These are phyloP conservation scores for Sisor rabdophorus DNA, from an alignment of 2,113 vertebrate species.

Conservation along the genomic window DNA sequence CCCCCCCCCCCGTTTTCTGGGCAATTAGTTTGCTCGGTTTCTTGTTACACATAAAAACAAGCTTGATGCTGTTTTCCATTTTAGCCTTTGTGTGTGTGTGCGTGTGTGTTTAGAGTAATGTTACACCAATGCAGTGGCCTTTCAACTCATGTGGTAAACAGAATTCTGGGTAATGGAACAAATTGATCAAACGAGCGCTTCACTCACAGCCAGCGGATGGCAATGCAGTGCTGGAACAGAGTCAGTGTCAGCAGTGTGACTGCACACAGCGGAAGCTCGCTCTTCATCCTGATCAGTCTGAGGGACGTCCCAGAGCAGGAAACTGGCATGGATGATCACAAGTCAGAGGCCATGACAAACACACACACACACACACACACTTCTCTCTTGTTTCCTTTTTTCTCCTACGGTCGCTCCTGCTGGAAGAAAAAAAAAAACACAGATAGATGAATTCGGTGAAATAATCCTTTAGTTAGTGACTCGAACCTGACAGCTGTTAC, in stretches of 20 bases:
- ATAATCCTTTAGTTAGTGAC: no score
- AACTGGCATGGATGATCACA: constrained; percentile 53
- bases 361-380: constrained; percentile 41
- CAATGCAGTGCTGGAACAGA: constrained; percentile 81
- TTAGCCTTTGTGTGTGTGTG: not conserved
- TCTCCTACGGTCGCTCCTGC: constrained; percentile 43
- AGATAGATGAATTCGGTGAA: not conserved
- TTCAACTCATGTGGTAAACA: not conserved
- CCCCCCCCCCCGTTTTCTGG: not conserved
- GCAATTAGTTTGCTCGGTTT: not conserved
- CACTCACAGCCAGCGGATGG: constrained; percentile 99
- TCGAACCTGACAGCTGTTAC: no score
- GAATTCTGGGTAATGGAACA: not conserved
- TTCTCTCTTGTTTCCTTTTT: constrained; percentile 33
- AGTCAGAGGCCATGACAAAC: constrained; percentile 57
- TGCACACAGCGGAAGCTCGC: constrained; percentile 70
- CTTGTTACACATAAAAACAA: not conserved
- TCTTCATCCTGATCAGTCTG: constrained; percentile 65
- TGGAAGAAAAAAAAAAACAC: constrained; percentile 5
- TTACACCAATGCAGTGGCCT: not conserved
- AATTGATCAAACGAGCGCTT: no score
- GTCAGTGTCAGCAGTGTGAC: constrained; percentile 80
- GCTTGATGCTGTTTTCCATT: not conserved
- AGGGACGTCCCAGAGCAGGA: constrained; percentile 48
- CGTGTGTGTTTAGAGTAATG: not conserved